These are phyloP conservation scores for Mellilla xanthometata DNA, from an alignment of 2,888 invertebrate species.

Conservation along the genomic window DNA sequence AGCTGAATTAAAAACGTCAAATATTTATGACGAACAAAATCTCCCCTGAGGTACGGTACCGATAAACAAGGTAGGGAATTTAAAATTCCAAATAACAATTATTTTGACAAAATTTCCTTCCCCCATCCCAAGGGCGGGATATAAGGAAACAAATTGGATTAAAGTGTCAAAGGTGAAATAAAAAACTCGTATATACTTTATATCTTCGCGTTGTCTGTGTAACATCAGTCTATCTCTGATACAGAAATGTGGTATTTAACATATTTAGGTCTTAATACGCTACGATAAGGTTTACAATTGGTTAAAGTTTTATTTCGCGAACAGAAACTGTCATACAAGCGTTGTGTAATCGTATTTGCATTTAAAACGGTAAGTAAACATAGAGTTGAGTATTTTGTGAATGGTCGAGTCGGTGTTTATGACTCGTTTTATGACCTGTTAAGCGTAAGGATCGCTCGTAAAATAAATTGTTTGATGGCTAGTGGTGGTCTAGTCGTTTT, in stretches of 20 bases:
- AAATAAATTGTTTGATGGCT: slow-evolving; percentile 69
- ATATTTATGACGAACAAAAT: slow-evolving; percentile 34
- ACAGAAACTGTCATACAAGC: slow-evolving; percentile 55
- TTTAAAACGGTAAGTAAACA: slow-evolving; percentile 77
- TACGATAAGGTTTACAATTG: slow-evolving; percentile 43
- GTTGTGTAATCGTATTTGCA: slow-evolving; percentile 71
- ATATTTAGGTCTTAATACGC: slow-evolving; percentile 18
- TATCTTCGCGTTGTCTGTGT: slow-evolving; percentile 66
- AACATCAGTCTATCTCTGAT: slow-evolving; percentile 50
- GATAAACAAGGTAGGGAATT: slow-evolving; percentile 54
- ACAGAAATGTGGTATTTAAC: slow-evolving; percentile 18
- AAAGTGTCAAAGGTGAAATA: slow-evolving; percentile 82
- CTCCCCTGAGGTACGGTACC: slow-evolving; percentile 35
- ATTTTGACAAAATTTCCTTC: slow-evolving; percentile 67
- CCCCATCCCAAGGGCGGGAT: slow-evolving; percentile 73
- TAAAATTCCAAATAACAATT: slow-evolving; percentile 76
- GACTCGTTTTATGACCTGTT: slow-evolving; percentile 77
- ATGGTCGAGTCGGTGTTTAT: slow-evolving; percentile 74
- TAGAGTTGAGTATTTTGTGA: slow-evolving; percentile 68
- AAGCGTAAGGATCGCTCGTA: slow-evolving; percentile 76
- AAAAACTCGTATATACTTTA: slow-evolving; percentile 70
- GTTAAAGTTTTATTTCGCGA: slow-evolving; percentile 39
- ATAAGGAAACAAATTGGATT: slow-evolving; percentile 80
- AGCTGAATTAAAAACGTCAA: slow-evolving; percentile 35
- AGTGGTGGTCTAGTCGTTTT: slow-evolving; percentile 43